phyloP scores from a whole-genome alignment of 64 coral and sea anemone species.

The Stichodactyla mertensii region DNA sequence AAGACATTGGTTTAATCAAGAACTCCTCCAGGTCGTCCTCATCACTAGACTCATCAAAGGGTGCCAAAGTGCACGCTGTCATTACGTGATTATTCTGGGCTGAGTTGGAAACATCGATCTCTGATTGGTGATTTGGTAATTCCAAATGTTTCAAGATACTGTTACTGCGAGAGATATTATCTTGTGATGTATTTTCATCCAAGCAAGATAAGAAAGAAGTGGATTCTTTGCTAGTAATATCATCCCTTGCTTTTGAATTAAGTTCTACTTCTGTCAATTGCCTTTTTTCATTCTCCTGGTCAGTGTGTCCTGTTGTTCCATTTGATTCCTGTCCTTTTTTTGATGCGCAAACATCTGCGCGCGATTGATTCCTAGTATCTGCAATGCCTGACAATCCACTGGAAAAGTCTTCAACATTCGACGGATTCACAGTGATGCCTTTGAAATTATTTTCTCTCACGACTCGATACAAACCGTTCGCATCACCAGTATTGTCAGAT shows the following conservation, averaged over 20 bases:
- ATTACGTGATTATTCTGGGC: neutral
- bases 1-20: neutral
- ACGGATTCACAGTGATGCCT: neutral
- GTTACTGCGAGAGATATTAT: neutral
- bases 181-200: neutral
- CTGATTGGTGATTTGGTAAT: neutral
- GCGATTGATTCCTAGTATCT: neutral
- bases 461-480: neutral
- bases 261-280: neutral
- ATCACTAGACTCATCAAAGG: neutral
- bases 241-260: neutral
- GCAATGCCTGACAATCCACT: neutral
- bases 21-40: slow-evolving; percentile 8
- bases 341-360: neutral
- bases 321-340: neutral
- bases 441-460: neutral
- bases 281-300: neutral
- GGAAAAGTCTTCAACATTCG: neutral
- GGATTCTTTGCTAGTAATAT: neutral
- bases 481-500: neutral
- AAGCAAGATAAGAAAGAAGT: neutral
- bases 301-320: neutral
- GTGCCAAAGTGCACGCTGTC: neutral
- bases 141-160: neutral
- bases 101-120: neutral